Conservation (phyloP, 2,797 vertebrate species). For the Bovichtus variegatus region DNA sequence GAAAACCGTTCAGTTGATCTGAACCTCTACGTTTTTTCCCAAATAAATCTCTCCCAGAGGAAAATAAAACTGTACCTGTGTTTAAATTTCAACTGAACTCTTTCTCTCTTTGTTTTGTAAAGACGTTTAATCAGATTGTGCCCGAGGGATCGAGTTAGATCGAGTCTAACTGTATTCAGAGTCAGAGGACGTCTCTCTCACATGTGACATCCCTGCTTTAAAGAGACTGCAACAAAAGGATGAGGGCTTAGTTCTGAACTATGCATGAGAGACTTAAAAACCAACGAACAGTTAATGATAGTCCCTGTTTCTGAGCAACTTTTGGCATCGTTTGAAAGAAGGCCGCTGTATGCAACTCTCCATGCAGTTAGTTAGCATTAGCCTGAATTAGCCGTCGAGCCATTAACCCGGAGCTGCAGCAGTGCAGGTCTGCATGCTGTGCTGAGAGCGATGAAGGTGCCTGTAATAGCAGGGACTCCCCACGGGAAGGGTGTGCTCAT, state of each 20-base stretch:
- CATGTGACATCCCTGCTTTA: constrained; percentile 34
- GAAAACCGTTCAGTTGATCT: constrained; percentile 27
- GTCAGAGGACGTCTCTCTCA: constrained; percentile 23
- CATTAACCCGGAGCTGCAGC: constrained; percentile 45
- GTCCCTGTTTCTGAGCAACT: constrained; percentile 30
- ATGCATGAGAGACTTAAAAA: constrained; percentile 31
- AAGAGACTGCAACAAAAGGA: constrained; percentile 38
- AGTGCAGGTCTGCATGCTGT: constrained; percentile 39
- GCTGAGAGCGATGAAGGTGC: constrained; percentile 44
- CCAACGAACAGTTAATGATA: constrained; percentile 27
- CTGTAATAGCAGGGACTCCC: constrained; percentile 67
- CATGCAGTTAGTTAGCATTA: constrained; percentile 36
- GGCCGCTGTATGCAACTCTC: constrained; percentile 19
- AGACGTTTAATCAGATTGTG: constrained; percentile 69
- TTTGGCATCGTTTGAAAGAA: constrained; percentile 23
- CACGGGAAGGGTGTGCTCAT: constrained; percentile 61
- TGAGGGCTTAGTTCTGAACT: constrained; percentile 28
- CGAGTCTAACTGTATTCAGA: constrained; percentile 52
- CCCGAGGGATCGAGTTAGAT: constrained; percentile 17
- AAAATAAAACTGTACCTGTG: constrained; percentile 45
- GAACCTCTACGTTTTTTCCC: constrained; percentile 23
- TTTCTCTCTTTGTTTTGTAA: constrained; percentile 41
- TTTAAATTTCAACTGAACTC: constrained; percentile 56
- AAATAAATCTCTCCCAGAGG: constrained; percentile 38
- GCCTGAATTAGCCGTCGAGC: constrained; percentile 32